Conservation (phyloP, 2,888 invertebrate genomes). For the Apamea anceps region DNA sequence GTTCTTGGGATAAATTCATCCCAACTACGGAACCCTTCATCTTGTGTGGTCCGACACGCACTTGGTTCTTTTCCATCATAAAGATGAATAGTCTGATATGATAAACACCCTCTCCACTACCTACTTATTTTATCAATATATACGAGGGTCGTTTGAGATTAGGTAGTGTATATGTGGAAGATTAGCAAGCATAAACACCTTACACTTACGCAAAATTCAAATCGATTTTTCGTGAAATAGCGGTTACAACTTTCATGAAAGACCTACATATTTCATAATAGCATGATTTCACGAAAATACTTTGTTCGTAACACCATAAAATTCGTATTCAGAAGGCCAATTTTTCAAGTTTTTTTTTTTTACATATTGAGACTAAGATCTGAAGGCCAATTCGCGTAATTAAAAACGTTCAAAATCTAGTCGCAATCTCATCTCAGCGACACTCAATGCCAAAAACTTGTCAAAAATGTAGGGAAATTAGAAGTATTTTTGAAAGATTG, state of each 20-base stretch:
- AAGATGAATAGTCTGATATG: constrained; percentile 3
- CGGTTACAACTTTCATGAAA: too few species aligned
- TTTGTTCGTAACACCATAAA: too few species aligned
- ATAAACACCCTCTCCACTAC: background rate
- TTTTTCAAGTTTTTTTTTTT: too few species aligned
- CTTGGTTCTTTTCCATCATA: background rate
- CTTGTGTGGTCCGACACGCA: background rate
- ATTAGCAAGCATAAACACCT: background rate
- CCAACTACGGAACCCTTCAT: background rate
- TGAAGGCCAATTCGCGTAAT: background rate
- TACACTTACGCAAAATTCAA: too few species aligned
- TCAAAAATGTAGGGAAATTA: background rate
- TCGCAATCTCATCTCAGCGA: background rate
- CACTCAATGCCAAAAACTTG: background rate
- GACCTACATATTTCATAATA: too few species aligned
- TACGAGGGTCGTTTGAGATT: constrained; percentile 10
- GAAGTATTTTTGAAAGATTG: background rate
- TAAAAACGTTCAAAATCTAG: background rate
- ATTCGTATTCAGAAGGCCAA: too few species aligned
- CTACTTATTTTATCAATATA: constrained; percentile 16
- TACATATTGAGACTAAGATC: too few species aligned
- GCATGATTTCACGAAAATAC: too few species aligned
- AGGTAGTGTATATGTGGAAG: constrained; percentile 2
- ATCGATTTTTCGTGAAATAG: too few species aligned
- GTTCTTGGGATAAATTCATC: background rate